Conservation (phyloP, 1,140 invertebrate species). For the Aplysia californica region DNA sequence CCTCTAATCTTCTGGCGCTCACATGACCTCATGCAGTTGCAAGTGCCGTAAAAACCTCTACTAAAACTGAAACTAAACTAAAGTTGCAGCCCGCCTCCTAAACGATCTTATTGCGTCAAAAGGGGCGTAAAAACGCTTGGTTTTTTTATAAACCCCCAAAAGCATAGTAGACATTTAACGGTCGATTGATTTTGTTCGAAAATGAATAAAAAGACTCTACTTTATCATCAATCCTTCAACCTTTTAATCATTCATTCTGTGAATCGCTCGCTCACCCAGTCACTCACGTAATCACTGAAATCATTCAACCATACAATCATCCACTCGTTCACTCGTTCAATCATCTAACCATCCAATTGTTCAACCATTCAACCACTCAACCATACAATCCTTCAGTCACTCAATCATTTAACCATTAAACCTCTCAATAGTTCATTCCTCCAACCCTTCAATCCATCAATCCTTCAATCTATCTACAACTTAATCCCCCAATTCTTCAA, state of each 20-base stretch:
- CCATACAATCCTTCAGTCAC: not conserved
- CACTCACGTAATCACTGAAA: not conserved
- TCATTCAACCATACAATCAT: not conserved
- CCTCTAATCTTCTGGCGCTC: too few relatives aligned
- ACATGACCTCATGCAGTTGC: too few relatives aligned
- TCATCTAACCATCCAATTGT: not conserved
- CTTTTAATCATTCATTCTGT: not conserved
- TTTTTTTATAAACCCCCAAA: not conserved
- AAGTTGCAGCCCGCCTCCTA: too few relatives aligned
- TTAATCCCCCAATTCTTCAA: not conserved
- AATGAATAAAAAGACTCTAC: too few relatives aligned
- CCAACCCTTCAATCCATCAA: not conserved
- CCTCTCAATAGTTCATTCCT: not conserved
- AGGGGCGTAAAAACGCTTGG: too few relatives aligned
- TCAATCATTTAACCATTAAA: not conserved
- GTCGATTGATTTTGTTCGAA: too few relatives aligned
- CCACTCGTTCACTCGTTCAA: not conserved
- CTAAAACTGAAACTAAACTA: too few relatives aligned
- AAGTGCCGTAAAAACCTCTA: too few relatives aligned
- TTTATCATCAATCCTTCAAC: too few relatives aligned
- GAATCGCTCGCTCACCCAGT: not conserved
- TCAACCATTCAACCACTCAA: not conserved
- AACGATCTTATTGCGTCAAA: too few relatives aligned
- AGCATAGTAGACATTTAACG: too few relatives aligned
- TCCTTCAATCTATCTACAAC: not conserved